Base-by-base conservation (phyloP, 2,888 invertebrate genomes). In the Teleogryllus oceanicus region DNA sequence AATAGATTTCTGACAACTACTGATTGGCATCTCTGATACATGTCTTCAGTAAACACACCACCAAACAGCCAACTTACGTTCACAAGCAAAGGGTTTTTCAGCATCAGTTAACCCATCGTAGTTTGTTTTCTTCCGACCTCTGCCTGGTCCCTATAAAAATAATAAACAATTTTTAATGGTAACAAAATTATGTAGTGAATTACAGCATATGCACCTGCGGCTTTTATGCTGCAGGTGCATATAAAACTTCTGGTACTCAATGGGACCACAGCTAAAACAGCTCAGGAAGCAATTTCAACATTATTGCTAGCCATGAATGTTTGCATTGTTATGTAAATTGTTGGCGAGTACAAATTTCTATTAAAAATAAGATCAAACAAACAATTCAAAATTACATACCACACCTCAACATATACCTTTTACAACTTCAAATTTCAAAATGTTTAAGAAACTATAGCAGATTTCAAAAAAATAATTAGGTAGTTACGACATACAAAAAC, bases 21-120 rank as follows among this genome's bases (percentile, higher is more conserved):
- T 62, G 62, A 62, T 62, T 62, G 62, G 62, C 62, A 62, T 62
- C 62, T 62, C 16, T 13, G 62, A 18, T 62, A n/a, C 13, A 62
- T 4, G 13, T 62, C 16, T 62, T 37, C 37, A 37, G 5, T 37
- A 37, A 37, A 37, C 37, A 37, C 37, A 8, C 37, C 37, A 37
- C 37, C 37, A 37, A 62, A 62, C 4, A 62, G n/a, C n/a, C 24
- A 90, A 94, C 94, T 94, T 92, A 96, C 95, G 93, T 92, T 95
- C 96, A 90, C 96, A 96, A 86, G 93, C 93, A 89, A 93, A 96
- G 74, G 96, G 96, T 87, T 96, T 96, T 87, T 96, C 96, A 78
- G 92, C 90, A 87, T 96, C 96, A 77, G 92, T 92, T 13, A 92
- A 90, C 50, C 91, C 91, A 86, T 92, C 92, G 86, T 91, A 92